Conservation (phyloP, 2,797 vertebrate genomes). For the Rhadinocentrus ornatus region DNA sequence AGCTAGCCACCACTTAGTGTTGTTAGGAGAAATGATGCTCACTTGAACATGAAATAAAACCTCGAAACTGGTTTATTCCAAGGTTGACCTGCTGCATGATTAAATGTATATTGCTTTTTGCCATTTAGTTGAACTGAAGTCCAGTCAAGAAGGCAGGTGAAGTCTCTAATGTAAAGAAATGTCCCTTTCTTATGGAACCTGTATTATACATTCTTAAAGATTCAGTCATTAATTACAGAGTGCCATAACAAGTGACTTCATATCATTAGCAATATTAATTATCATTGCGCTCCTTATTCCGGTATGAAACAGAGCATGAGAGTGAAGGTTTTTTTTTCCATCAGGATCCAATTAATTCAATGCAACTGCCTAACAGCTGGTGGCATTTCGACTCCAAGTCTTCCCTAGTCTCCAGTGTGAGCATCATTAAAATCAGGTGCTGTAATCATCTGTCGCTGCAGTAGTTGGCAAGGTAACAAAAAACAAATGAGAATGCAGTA, state of each 20-base stretch:
- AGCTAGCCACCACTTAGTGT: constrained; percentile 63
- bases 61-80: constrained; percentile 67
- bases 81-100: constrained; percentile 68
- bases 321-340: constrained; percentile 76
- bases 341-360: constrained; percentile 89
- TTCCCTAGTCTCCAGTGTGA: constrained; percentile 86
- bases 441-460: constrained; percentile 86
- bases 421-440: constrained; percentile 90
- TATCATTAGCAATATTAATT: constrained; percentile 87
- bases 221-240: constrained; percentile 80
- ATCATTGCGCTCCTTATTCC: constrained; percentile 81
- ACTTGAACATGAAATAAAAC: constrained; percentile 72
- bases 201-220: constrained; percentile 63
- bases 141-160: constrained; percentile 46
- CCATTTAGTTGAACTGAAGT: constrained; percentile 67
- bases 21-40: constrained; percentile 82
- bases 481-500: constrained; percentile 85
- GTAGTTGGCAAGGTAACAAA: constrained; percentile 86
- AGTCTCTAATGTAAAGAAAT: constrained; percentile 44
- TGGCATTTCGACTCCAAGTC: constrained; percentile 90
- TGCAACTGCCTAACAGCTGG: constrained; percentile 87
- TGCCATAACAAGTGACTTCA: constrained; percentile 81
- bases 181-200: constrained; percentile 57
- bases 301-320: constrained; percentile 83
- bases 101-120: constrained; percentile 67